Evolutionary conservation across 1,140 invertebrate genomes (phyloP).

Genomic region (Caenorhabditis brenneri): DNA sequence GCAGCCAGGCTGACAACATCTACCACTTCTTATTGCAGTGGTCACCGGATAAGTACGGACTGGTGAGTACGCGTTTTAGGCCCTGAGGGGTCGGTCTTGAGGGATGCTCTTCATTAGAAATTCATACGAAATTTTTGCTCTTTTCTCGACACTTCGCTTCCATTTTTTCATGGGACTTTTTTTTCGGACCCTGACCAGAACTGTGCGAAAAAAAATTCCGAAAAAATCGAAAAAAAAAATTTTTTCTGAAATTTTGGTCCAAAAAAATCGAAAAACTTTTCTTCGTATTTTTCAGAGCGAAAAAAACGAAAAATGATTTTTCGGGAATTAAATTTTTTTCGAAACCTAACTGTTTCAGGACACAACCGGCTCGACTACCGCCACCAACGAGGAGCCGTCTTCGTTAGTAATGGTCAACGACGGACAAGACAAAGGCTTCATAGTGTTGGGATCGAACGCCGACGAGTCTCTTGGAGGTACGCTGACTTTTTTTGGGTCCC

Average conservation of each 20-base stretch:
- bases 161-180: too few relatives aligned
- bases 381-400: not conserved
- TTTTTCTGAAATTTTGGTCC: too few relatives aligned
- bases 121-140: not conserved
- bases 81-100: not conserved
- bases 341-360: too few relatives aligned
- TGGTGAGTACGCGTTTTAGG: slow-evolving; percentile 48
- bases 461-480: slow-evolving; percentile 53
- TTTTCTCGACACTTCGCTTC: too few relatives aligned
- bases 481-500: too few relatives aligned
- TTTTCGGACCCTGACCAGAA: too few relatives aligned
- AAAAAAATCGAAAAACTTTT: too few relatives aligned
- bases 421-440: slow-evolving; percentile 41
- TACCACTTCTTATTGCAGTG: slow-evolving; percentile 70
- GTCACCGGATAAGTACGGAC: slow-evolving; percentile 70
- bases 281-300: too few relatives aligned
- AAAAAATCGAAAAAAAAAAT: too few relatives aligned
- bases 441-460: slow-evolving; percentile 50
- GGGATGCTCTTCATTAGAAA: not conserved
- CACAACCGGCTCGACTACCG: not conserved
- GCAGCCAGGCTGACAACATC: slow-evolving; percentile 67
- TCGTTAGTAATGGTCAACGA: not conserved
- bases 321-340: too few relatives aligned
- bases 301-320: too few relatives aligned
- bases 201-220: too few relatives aligned